phyloP scores from a whole-genome alignment of 2,113 vertebrate species.

The Oncorhynchus mykiss region DNA sequence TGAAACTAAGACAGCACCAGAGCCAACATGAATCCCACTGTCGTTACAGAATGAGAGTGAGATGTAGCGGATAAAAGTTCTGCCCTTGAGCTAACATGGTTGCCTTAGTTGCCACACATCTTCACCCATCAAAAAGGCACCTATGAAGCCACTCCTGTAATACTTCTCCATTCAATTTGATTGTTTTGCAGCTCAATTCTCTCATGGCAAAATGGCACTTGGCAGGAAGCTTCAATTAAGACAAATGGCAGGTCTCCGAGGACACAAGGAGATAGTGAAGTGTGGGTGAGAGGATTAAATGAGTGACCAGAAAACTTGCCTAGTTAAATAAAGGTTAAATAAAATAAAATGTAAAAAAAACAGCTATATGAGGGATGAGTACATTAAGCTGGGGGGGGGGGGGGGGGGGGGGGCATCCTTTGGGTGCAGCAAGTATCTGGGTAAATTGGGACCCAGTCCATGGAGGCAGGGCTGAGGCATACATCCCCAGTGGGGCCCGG shows the following conservation, averaged over 20 bases:
- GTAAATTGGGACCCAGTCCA: slow-evolving; percentile 15
- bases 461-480: neutral
- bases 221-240: slow-evolving; percentile 29
- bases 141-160: neutral
- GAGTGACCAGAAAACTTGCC: neutral
- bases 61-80: slow-evolving; percentile 1
- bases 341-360: neutral
- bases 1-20: slow-evolving; percentile 31
- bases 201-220: slow-evolving; percentile 21
- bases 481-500: slow-evolving; percentile 1
- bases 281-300: neutral
- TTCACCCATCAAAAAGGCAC: slow-evolving; percentile 41
- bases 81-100: neutral
- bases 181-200: slow-evolving; percentile 23
- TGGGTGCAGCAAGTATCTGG: slow-evolving; percentile 24
- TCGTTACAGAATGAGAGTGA: slow-evolving; percentile 6
- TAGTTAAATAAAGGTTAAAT: no score
- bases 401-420: slow-evolving; percentile 24
- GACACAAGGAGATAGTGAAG: no score
- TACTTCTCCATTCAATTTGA: neutral
- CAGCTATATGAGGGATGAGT: neutral
- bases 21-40: slow-evolving; percentile 27
- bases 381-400: neutral
- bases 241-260: slow-evolving; percentile 3
- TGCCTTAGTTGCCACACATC: neutral